These are phyloP conservation scores for Orycteropus afer DNA, from an alignment of 2,113 vertebrate species.

Conservation along the genomic window DNA sequence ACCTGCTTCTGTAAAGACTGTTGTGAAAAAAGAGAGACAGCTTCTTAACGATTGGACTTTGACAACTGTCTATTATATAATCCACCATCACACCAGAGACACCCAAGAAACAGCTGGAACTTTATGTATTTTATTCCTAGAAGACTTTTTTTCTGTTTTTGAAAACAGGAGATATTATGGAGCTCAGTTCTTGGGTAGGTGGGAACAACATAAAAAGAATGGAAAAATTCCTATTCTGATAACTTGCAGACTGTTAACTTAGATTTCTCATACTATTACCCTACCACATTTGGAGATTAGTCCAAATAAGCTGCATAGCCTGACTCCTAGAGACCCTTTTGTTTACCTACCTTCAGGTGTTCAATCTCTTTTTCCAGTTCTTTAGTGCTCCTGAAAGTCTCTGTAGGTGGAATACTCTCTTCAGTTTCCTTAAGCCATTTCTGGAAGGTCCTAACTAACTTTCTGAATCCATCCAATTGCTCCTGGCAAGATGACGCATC, in stretches of 20 bases:
- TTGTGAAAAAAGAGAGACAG: conserved; percentile 12
- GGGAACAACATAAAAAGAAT: neutral
- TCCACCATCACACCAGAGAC: neutral
- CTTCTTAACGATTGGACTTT: conserved; percentile 15
- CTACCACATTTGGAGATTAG: neutral
- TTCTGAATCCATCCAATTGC: conserved; percentile 87
- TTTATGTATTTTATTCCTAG: neutral
- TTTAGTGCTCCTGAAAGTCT: conserved; percentile 89
- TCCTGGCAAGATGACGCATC: conserved; percentile 88
- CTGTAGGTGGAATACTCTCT: conserved; percentile 89
- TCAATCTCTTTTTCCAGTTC: conserved; percentile 91
- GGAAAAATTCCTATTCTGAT: neutral
- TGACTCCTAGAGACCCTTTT: neutral
- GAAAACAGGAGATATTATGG: conserved; percentile 26
- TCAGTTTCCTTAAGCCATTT: conserved; percentile 95
- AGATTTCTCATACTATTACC: neutral
- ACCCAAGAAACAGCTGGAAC: neutral
- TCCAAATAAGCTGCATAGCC: neutral
- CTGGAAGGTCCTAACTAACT: conserved; percentile 85
- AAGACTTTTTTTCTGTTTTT: neutral
- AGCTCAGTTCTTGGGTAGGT: neutral
- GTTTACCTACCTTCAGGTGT: conserved; percentile 90
- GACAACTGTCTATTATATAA: neutral
- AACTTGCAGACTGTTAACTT: neutral
- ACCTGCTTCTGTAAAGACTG: too few relatives aligned